Evolutionary conservation across 2,113 vertebrate genomes (phyloP).

Genomic region (Ochotona curzoniae): DNA sequence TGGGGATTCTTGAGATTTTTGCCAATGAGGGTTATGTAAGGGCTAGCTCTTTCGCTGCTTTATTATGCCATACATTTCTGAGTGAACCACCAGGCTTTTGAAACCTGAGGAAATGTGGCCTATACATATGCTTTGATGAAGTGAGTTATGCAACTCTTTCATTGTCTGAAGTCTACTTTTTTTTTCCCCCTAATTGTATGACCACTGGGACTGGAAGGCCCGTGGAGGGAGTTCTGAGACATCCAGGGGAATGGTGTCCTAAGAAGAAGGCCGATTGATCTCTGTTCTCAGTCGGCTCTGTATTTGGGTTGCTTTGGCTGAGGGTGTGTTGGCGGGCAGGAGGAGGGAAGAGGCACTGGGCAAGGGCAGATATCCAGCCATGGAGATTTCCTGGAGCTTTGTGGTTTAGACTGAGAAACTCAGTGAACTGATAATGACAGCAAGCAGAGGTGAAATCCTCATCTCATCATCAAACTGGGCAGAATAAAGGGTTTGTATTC

Average conservation of each 20-base stretch:
- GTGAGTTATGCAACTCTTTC: conserved; percentile 51
- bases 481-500: conserved; percentile 81
- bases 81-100: conserved; percentile 67
- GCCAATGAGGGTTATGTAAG: conserved; percentile 58
- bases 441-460: conserved; percentile 80
- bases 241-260: conserved; percentile 70
- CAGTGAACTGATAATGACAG: conserved; percentile 82
- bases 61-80: conserved; percentile 64
- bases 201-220: conserved; percentile 65
- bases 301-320: conserved; percentile 71
- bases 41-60: conserved; percentile 60
- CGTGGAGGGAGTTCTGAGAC: conserved; percentile 71
- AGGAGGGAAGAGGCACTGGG: background rate
- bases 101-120: conserved; percentile 66
- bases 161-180: conserved; percentile 61
- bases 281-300: conserved; percentile 64
- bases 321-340: background rate
- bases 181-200: conserved; percentile 61
- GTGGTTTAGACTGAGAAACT: conserved; percentile 72
- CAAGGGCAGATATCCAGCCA: conserved; percentile 73
- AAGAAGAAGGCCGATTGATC: conserved; percentile 75
- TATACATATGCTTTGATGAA: conserved; percentile 49
- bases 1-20: conserved; percentile 59
- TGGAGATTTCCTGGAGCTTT: conserved; percentile 76
- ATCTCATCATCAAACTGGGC: conserved; percentile 78